These are phyloP conservation scores for Cheumatopsyche charites DNA, from an alignment of 1,140 invertebrate species.

Conservation along the genomic window DNA sequence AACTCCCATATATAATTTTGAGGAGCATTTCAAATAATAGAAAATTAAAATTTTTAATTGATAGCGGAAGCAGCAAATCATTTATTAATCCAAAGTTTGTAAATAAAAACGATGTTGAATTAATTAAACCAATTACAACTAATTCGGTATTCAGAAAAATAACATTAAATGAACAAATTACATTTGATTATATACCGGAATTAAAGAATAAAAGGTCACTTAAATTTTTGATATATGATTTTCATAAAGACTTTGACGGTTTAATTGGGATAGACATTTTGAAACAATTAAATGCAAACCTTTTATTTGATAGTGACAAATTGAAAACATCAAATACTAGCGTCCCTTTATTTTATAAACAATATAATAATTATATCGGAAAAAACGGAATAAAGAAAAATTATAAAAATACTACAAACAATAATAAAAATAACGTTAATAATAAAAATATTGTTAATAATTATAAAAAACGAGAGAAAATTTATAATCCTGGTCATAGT, in stretches of 20 bases:
- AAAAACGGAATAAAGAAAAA: too few relatives aligned
- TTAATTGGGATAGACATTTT: conserved; percentile 29
- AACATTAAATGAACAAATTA: not conserved
- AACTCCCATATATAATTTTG: not conserved
- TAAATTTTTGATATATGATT: conserved; percentile 33
- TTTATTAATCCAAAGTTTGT: not conserved
- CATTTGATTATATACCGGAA: conserved; percentile 13
- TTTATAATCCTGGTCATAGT: too few relatives aligned
- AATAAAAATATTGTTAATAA: too few relatives aligned
- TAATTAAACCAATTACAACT: not conserved
- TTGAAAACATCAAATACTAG: too few relatives aligned
- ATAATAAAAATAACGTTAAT: too few relatives aligned
- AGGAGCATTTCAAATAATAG: not conserved
- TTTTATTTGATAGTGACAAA: too few relatives aligned
- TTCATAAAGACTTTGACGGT: conserved; percentile 38
- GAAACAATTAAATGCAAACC: conserved; percentile 23
- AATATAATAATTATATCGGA: too few relatives aligned
- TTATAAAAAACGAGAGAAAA: too few relatives aligned
- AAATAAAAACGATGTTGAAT: not conserved
- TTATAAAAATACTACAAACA: too few relatives aligned
- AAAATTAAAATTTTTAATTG: not conserved
- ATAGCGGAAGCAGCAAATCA: not conserved
- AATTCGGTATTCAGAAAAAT: not conserved
- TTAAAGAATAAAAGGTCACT: not conserved
- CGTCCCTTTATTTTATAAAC: too few relatives aligned